Base-by-base conservation (phyloP, 2,113 vertebrate species). In the Xenopus laevis region DNA sequence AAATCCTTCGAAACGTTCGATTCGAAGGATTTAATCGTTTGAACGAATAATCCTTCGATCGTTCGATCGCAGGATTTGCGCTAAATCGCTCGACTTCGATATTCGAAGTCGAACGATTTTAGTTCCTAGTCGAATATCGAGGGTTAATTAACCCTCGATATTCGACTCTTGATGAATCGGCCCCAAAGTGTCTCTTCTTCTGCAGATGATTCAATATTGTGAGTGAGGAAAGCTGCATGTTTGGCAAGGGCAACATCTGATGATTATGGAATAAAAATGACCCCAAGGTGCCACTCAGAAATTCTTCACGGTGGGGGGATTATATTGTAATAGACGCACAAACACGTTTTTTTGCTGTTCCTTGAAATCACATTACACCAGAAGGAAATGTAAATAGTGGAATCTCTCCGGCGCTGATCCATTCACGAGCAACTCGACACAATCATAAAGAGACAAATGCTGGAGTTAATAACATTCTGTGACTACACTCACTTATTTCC, bases 201-300 rank as follows among this genome's bases (percentile, higher is more conserved):
- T 40, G 2, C 33, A 40, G 6, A 1, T 27, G 23, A 27, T 27
- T 40, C 33, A 40, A 40, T 40, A 40, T 40, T 55, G 13, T 65
- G 27, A n/a, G 20, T 44, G 52, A 66, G 15, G 11, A 53, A 30
- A 67, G 47, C 33, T 66, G 53, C 18, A 21, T 16, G 15, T 53
- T 33, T 10, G 20, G 58, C 59, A 12, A 47, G 23, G n/a, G n/a
- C n/a, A n/a, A n/a, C n/a, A 59, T 74, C 59, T 66, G 72, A 74
- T 66, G 72, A 74, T 67, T 74, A 67, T 67, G 53, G 72, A 66
- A 66, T 74, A 62, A 30, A n/a, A 58, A 27, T 74, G 72, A 74
- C 72, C 64, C 63, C 52, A 58, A 65, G 72, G 72, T 74, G 64
- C 58, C 59, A 21, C 40, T 57, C 47, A 66, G 20, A 57, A 40